Evolutionary conservation across 2,797 vertebrate genomes (phyloP).

Genomic region (Girardinus metallicus): DNA sequence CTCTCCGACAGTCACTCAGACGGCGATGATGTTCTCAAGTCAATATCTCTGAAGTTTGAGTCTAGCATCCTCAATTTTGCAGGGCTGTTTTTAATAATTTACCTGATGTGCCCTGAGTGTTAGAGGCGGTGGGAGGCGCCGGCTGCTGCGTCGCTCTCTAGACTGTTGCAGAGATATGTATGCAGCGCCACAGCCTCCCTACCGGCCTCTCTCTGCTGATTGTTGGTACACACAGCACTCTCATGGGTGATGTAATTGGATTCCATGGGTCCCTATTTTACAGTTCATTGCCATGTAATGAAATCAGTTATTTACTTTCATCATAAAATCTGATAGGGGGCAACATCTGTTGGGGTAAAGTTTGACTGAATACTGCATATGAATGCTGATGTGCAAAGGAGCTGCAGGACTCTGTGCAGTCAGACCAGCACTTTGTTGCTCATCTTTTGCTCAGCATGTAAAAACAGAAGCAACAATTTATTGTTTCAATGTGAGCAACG

Average conservation of each 20-base stretch:
- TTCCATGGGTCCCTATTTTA: conserved; percentile 74
- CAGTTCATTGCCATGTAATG: conserved; percentile 76
- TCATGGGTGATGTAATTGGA: conserved; percentile 76
- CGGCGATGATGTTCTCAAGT: conserved; percentile 57
- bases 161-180: conserved; percentile 47
- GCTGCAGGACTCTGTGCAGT: conserved; percentile 19
- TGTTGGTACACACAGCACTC: conserved; percentile 61
- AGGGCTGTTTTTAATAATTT: conserved; percentile 78
- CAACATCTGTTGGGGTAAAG: conserved; percentile 72
- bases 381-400: conserved; percentile 64
- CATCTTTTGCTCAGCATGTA: conserved; percentile 30
- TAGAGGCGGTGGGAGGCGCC: conserved; percentile 33
- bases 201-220: conserved; percentile 59
- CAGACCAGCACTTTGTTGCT: conserved; percentile 40
- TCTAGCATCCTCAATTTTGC: conserved; percentile 68
- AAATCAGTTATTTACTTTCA: conserved; percentile 80
- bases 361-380: conserved; percentile 50
- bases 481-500: conserved; percentile 38
- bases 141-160: conserved; percentile 30
- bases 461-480: conserved; percentile 28
- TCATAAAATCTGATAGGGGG: conserved; percentile 74
- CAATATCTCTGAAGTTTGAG: conserved; percentile 68
- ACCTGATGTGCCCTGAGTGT: conserved; percentile 41
- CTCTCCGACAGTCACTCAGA: conserved; percentile 45
- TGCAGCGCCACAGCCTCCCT: conserved; percentile 45